Evolutionary conservation across 2,888 invertebrate species (phyloP).

Genomic region (Oligia strigilis): DNA sequence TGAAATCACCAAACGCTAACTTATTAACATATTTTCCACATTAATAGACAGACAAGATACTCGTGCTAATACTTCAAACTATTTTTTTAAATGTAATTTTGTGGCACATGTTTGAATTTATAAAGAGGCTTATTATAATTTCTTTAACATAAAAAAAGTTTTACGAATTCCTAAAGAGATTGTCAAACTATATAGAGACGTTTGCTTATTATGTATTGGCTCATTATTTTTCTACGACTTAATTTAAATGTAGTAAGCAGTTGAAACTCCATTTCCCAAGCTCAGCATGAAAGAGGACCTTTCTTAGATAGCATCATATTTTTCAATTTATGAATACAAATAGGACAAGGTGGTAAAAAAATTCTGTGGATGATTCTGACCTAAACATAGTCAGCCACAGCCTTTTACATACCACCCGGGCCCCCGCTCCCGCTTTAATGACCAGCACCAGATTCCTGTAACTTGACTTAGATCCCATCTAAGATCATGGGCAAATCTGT

Average conservation of each 20-base stretch:
- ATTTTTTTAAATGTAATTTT: constrained; percentile 14
- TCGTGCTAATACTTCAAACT: constrained; percentile 16
- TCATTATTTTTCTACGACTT: background rate
- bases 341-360: background rate
- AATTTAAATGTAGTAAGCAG: background rate
- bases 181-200: background rate
- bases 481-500: background rate
- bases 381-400: background rate
- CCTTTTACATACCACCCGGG: background rate
- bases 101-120: constrained; percentile 28
- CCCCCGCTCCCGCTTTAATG: background rate
- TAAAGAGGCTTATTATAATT: constrained; percentile 24
- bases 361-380: background rate
- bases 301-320: background rate
- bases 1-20: constrained; percentile 24
- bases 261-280: background rate
- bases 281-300: background rate
- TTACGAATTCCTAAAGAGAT: background rate
- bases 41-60: constrained; percentile 14
- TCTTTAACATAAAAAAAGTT: constrained; percentile 11
- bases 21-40: constrained; percentile 56
- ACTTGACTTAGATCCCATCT: background rate
- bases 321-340: background rate
- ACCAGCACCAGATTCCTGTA: background rate
- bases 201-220: background rate